Conservation (phyloP, 2,797 vertebrate species). For the Epinephelus awoara region DNA sequence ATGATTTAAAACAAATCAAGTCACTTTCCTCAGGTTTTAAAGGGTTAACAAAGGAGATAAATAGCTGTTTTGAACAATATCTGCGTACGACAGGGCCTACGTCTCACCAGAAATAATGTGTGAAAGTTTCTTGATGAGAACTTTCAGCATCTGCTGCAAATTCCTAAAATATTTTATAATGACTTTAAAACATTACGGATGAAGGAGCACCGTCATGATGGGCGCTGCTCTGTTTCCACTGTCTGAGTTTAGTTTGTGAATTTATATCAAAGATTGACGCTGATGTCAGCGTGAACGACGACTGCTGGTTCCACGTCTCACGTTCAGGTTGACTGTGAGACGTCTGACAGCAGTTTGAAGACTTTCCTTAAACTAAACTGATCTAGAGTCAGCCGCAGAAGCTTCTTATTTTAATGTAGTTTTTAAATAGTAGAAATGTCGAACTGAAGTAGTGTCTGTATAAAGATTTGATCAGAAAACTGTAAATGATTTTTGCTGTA, state of each 20-base stretch:
- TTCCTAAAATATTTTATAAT: neutral
- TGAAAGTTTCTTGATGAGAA: neutral
- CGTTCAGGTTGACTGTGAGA: no score
- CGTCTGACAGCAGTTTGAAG: no score
- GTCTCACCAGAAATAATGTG: neutral
- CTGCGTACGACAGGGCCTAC: no score
- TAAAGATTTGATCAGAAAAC: slow-evolving; percentile 68
- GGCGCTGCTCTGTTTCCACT: neutral
- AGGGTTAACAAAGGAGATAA: no score
- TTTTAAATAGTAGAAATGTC: slow-evolving; percentile 10
- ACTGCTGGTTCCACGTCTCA: neutral
- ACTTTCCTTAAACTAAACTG: no score
- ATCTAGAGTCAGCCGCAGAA: slow-evolving; percentile 39
- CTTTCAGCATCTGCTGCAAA: neutral
- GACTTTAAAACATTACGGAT: neutral
- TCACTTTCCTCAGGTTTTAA: no score
- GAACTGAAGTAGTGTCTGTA: slow-evolving; percentile 57
- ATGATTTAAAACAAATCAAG: no score
- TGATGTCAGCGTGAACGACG: neutral
- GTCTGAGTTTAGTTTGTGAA: neutral
- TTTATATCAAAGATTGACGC: neutral
- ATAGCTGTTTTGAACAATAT: no score
- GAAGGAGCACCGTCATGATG: neutral
- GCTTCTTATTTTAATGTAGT: slow-evolving; percentile 6
- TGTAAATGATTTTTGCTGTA: slow-evolving; percentile 72